Evolutionary conservation across 2,113 vertebrate species (phyloP).

Genomic region (Gambusia affinis): DNA sequence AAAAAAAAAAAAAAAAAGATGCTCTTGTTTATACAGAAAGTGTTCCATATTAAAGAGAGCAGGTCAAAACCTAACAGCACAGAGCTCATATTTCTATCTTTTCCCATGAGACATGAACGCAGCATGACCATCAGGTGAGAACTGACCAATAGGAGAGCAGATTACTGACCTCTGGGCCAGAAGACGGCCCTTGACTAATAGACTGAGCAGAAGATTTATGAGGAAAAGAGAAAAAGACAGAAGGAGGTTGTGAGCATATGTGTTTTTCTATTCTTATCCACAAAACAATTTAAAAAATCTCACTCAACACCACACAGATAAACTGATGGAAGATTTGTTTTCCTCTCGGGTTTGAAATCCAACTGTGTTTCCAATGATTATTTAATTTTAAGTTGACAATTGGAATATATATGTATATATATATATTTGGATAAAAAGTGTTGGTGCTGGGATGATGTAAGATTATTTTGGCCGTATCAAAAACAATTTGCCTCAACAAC

Average conservation of each 20-base stretch:
- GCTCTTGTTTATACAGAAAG: neutral
- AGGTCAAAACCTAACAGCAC: neutral
- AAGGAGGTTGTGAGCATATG: neutral
- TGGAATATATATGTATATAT: too few species aligned
- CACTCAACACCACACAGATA: neutral
- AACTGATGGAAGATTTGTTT: neutral
- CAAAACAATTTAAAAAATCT: neutral
- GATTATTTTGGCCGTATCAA: too few species aligned
- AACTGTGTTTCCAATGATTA: too few species aligned
- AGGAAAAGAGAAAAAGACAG: neutral
- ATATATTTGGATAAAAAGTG: too few species aligned
- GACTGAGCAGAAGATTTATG: slow-evolving; percentile 26
- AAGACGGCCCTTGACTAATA: slow-evolving; percentile 48
- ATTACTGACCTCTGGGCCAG: slow-evolving; percentile 20
- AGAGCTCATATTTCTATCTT: neutral
- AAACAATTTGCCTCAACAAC: too few species aligned
- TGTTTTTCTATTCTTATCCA: slow-evolving; percentile 17
- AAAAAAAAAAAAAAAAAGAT: neutral
- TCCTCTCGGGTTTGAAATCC: neutral
- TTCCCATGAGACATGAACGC: slow-evolving; percentile 31
- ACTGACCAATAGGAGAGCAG: slow-evolving; percentile 26
- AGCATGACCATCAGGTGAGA: slow-evolving; percentile 1
- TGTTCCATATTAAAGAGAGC: neutral
- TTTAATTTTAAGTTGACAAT: too few species aligned
- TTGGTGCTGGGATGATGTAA: too few species aligned